These are phyloP conservation scores for Pagetopsis macropterus DNA, from an alignment of 2,797 vertebrate species.

Conservation along the genomic window DNA sequence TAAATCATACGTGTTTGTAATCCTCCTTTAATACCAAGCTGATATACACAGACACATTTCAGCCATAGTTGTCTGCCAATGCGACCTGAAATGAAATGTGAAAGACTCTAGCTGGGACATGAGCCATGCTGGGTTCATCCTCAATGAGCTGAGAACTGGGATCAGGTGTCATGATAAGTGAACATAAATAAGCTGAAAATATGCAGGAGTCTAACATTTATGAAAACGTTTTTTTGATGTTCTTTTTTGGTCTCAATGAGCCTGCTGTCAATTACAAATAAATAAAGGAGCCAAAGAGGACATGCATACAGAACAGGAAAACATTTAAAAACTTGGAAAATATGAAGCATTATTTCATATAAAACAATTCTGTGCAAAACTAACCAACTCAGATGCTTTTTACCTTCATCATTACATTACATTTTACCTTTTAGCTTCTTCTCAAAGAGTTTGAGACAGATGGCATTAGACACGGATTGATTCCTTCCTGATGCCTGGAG, in stretches of 20 bases:
- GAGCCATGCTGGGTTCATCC: constrained; percentile 23
- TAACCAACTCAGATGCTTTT: neutral
- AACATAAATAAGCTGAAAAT: constrained; percentile 42
- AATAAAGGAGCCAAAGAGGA: neutral
- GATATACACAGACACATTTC: neutral
- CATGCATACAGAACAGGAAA: constrained; percentile 6
- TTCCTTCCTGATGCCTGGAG: neutral
- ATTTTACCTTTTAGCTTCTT: neutral
- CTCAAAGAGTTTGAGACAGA: constrained; percentile 2
- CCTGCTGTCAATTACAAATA: constrained; percentile 10
- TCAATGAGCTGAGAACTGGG: constrained; percentile 16
- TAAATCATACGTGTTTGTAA: constrained; percentile 8
- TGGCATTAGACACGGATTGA: neutral
- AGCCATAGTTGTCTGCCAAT: constrained; percentile 14
- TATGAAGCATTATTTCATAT: neutral
- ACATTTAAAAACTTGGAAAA: neutral
- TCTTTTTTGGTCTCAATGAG: constrained; percentile 47
- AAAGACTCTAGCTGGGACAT: neutral
- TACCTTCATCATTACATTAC: neutral
- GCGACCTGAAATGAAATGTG: constrained; percentile 41
- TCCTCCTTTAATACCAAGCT: neutral
- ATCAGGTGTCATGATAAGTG: constrained; percentile 50
- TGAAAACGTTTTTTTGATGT: constrained; percentile 53
- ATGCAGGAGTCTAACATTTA: constrained; percentile 38
- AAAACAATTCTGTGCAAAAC: neutral